phyloP scores from a whole-genome alignment of 2,113 vertebrate species.

The Festucalex cinctus region DNA sequence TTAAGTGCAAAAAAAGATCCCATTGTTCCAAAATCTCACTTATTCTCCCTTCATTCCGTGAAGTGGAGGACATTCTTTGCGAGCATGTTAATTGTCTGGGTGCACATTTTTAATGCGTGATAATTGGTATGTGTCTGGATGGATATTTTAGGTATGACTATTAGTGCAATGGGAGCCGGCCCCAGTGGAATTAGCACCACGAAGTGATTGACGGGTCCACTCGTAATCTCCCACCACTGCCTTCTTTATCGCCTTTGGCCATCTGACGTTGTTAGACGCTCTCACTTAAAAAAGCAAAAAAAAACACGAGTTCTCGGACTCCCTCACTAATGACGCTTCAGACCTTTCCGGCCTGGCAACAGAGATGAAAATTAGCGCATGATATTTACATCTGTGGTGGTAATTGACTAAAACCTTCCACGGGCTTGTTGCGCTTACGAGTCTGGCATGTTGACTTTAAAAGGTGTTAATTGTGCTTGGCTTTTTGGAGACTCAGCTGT shows the following conservation, averaged over 20 bases:
- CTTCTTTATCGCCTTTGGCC: conserved; percentile 17
- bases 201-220: conserved; percentile 37
- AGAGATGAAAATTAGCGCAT: conserved; percentile 49
- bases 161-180: conserved; percentile 26
- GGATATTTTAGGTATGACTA: conserved; percentile 28
- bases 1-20: background rate
- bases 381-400: conserved; percentile 58
- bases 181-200: conserved; percentile 16
- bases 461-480: conserved; percentile 61
- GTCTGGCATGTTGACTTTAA: conserved; percentile 59
- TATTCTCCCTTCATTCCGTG: background rate
- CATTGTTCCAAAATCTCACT: background rate
- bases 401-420: conserved; percentile 58
- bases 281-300: conserved; percentile 12
- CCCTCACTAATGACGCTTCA: conserved; percentile 36
- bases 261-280: background rate
- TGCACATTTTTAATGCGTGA: conserved; percentile 15
- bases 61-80: conserved; percentile 1
- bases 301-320: conserved; percentile 17
- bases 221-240: background rate
- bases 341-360: conserved; percentile 30
- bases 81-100: background rate
- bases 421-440: conserved; percentile 59
- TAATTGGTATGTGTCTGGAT: conserved; percentile 8
- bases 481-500: conserved; percentile 66